Conservation (phyloP, 2,113 vertebrate genomes). For the Platycercus adscitus region DNA sequence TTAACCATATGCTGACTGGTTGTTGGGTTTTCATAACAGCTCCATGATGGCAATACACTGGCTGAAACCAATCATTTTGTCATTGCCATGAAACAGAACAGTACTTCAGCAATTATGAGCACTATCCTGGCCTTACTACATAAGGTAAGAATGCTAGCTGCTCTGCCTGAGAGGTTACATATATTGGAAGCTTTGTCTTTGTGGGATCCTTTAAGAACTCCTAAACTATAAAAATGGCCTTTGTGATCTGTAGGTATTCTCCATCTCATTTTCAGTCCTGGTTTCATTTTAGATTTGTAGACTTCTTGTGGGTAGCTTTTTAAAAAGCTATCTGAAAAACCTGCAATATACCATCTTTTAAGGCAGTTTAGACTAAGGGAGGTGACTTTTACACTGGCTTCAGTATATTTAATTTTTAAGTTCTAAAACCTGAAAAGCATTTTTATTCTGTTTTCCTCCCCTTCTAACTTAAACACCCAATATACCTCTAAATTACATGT, state of each 20-base stretch:
- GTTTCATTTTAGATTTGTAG: background rate
- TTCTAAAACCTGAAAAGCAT: background rate
- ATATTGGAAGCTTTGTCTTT: background rate
- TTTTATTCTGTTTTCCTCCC: rapidly evolving
- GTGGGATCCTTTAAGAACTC: background rate
- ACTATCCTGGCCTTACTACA: constrained; percentile 83
- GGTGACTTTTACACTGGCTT: background rate
- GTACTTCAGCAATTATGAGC: constrained; percentile 65
- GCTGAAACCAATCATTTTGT: constrained; percentile 76
- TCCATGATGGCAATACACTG: constrained; percentile 70
- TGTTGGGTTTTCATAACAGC: constrained; percentile 63
- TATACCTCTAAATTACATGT: background rate
- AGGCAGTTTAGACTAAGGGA: background rate
- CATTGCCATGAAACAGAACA: constrained; percentile 75
- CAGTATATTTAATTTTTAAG: background rate
- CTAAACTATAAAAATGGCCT: background rate
- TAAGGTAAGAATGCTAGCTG: constrained; percentile 79
- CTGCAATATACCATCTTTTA: background rate
- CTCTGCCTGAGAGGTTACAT: background rate
- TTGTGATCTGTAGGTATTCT: background rate
- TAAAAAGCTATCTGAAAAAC: background rate
- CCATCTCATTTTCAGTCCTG: background rate
- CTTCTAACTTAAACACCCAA: background rate
- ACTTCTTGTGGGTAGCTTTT: background rate
- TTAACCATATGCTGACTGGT: background rate